These are phyloP conservation scores for Monochamus saltuarius DNA, from an alignment of 1,140 invertebrate genomes.

Conservation along the genomic window DNA sequence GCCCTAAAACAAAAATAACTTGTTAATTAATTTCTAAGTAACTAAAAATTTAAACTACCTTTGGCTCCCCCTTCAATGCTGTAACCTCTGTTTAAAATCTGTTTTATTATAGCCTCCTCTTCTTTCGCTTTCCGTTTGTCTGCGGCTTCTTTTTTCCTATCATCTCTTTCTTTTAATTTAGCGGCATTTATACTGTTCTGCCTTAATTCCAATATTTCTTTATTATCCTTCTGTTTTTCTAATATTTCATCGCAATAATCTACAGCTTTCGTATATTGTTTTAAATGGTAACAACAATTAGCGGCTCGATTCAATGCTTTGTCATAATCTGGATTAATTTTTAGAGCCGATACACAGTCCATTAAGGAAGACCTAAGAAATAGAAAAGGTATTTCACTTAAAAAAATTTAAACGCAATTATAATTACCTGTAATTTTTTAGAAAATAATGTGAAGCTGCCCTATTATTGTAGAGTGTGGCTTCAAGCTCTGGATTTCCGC, in stretches of 20 bases:
- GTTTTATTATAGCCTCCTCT: slow-evolving; percentile 58
- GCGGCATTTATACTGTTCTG: slow-evolving; percentile 61
- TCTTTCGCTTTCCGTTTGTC: slow-evolving; percentile 59
- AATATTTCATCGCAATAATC: slow-evolving; percentile 73
- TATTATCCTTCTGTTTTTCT: slow-evolving; percentile 57
- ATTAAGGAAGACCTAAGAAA: slow-evolving; percentile 62
- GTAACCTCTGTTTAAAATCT: slow-evolving; percentile 58
- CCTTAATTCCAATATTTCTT: slow-evolving; percentile 60
- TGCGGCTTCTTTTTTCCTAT: slow-evolving; percentile 58
- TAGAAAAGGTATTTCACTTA: slow-evolving; percentile 41
- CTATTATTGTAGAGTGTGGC: slow-evolving; percentile 89
- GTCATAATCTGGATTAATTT: slow-evolving; percentile 73
- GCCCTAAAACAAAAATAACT: slow-evolving; percentile 29
- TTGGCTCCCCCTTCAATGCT: slow-evolving; percentile 48
- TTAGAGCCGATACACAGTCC: slow-evolving; percentile 76
- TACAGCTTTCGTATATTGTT: slow-evolving; percentile 71
- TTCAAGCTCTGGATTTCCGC: slow-evolving; percentile 72
- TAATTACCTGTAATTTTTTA: slow-evolving; percentile 78
- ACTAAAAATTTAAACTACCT: slow-evolving; percentile 15
- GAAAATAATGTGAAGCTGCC: slow-evolving; percentile 81
- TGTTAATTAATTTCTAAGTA: neutral
- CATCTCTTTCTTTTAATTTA: slow-evolving; percentile 61
- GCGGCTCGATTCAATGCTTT: slow-evolving; percentile 80
- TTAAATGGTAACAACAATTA: slow-evolving; percentile 68
- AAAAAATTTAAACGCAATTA: slow-evolving; percentile 19